These are phyloP conservation scores for Actinemys pallida DNA, from an alignment of 2,113 vertebrate genomes.

Conservation along the genomic window DNA sequence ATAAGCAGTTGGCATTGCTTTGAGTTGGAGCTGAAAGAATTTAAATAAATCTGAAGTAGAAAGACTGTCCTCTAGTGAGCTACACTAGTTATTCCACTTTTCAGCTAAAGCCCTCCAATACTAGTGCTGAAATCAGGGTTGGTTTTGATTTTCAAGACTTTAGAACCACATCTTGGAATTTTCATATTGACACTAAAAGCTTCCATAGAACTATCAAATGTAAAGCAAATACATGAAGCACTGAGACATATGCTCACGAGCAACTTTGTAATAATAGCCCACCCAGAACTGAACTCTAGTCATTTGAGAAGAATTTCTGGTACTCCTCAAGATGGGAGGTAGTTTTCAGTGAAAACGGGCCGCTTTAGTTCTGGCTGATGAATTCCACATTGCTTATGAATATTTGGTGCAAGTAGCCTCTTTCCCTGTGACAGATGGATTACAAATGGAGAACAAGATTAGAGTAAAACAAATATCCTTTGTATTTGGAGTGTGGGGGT, in stretches of 20 bases:
- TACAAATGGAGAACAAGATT: slow-evolving; percentile 6
- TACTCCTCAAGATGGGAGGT: neutral
- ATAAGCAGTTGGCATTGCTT: neutral
- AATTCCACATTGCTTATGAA: neutral
- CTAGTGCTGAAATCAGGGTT: neutral
- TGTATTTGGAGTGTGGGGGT: neutral
- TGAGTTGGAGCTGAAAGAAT: neutral
- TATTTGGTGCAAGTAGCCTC: neutral
- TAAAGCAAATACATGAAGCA: neutral
- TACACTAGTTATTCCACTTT: neutral
- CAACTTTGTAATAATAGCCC: neutral
- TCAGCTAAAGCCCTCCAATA: neutral
- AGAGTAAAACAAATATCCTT: neutral
- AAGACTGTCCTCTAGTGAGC: neutral
- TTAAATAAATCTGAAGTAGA: neutral
- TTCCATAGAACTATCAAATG: neutral
- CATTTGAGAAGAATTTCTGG: neutral
- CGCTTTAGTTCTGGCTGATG: neutral
- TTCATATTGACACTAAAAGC: neutral
- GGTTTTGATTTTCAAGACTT: neutral
- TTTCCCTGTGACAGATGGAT: neutral
- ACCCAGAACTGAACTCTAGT: neutral
- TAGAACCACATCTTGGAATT: neutral
- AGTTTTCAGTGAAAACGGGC: neutral
- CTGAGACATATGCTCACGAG: neutral